Conservation (phyloP, 2,113 vertebrate genomes). For the Rhea pennata region DNA sequence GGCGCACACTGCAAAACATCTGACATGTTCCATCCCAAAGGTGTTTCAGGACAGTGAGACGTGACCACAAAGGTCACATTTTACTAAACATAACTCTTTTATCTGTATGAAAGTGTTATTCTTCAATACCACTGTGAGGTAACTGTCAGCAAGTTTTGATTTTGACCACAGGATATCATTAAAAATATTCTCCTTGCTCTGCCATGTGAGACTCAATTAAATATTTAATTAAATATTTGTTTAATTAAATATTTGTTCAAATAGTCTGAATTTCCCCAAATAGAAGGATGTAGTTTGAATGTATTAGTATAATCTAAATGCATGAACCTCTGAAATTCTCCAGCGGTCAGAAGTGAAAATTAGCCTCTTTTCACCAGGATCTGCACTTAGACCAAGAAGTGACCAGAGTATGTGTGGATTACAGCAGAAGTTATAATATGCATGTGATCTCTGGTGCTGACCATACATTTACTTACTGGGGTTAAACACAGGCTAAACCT, state of each 20-base stretch:
- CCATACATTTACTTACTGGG: not conserved
- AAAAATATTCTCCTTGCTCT: constrained; percentile 47
- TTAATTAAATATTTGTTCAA: constrained; percentile 55
- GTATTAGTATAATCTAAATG: not conserved
- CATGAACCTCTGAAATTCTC: not conserved
- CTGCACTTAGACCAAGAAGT: not conserved
- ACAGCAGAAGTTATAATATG: not conserved
- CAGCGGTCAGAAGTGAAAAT: not conserved
- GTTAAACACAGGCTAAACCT: not conserved
- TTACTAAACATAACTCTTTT: not conserved
- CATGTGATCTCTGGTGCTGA: not conserved
- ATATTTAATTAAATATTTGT: constrained; percentile 14
- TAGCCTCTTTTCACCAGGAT: not conserved
- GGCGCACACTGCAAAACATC: rapidly evolving
- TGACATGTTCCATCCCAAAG: not conserved
- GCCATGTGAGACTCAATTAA: constrained; percentile 29
- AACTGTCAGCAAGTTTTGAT: constrained; percentile 20
- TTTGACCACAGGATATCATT: constrained; percentile 21
- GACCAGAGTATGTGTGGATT: not conserved
- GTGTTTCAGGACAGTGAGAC: not conserved
- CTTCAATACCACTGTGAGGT: not conserved
- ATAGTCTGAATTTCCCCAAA: not conserved
- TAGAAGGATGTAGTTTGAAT: not conserved
- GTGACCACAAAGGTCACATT: not conserved
- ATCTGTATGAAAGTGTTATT: not conserved